phyloP scores from a whole-genome alignment of 2,113 vertebrate species.

The Dasypus novemcinctus region DNA sequence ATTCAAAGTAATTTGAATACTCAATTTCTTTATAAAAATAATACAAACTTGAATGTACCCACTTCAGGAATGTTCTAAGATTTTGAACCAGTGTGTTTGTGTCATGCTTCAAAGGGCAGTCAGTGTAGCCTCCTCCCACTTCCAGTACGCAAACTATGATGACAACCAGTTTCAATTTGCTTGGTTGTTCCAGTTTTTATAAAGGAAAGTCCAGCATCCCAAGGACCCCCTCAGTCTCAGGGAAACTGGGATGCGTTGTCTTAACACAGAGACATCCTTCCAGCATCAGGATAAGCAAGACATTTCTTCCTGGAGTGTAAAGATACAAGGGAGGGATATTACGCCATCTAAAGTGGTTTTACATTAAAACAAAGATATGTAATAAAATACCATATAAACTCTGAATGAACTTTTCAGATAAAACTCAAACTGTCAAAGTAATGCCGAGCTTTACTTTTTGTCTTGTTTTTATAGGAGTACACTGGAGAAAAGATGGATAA shows the following conservation, averaged over 20 bases:
- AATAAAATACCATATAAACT: conserved; percentile 38
- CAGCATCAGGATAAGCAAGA: conserved; percentile 52
- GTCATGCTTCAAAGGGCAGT: background rate
- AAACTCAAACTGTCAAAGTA: background rate
- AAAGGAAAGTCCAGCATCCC: background rate
- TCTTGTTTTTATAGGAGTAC: background rate
- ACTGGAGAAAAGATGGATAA: background rate
- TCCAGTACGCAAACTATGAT: background rate
- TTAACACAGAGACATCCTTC: background rate
- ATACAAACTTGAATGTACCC: background rate
- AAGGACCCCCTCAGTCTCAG: background rate
- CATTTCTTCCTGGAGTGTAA: background rate
- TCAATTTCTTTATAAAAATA: background rate
- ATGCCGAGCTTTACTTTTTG: background rate
- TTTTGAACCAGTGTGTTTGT: background rate
- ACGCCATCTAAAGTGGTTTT: conserved; percentile 17
- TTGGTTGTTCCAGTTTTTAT: background rate
- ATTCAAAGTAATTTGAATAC: background rate
- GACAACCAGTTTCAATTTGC: background rate
- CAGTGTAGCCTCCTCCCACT: background rate
- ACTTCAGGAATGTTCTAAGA: background rate
- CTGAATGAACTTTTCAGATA: conserved; percentile 27
- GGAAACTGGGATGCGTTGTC: background rate
- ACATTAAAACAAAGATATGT: conserved; percentile 19
- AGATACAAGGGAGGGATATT: background rate